A percentile compares a stretch with the other conserved stretches of the same genome.
Conservation (phyloP, 2,113 vertebrate species). For the Bubalus kerabau region DNA sequence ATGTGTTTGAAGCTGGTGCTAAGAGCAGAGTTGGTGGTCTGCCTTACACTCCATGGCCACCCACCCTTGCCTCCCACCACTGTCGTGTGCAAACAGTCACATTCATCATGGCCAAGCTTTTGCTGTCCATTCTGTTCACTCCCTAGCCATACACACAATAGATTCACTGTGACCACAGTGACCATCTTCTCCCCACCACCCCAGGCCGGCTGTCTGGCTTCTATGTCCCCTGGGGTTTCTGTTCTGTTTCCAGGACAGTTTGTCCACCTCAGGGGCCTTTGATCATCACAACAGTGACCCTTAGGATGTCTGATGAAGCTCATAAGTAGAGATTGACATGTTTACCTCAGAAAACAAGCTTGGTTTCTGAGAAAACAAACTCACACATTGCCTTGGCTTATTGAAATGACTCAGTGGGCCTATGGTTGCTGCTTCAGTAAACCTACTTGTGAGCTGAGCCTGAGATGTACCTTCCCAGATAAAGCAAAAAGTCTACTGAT, state of each 20-base stretch:
- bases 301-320: background rate
- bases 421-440: background rate
- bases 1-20: background rate
- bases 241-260: background rate
- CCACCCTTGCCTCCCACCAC: background rate
- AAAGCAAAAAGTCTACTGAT: background rate
- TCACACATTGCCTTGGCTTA: background rate
- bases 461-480: background rate
- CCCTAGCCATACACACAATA: background rate
- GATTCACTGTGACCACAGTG: background rate
- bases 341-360: background rate
- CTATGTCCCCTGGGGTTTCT: background rate
- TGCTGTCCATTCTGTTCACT: background rate
- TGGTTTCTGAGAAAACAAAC: background rate
- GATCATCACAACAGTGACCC: background rate
- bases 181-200: background rate
- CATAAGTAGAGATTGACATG: background rate
- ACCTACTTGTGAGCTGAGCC: background rate
- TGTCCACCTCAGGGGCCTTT: background rate
- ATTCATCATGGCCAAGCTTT: background rate
- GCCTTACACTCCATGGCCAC: background rate
- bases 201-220: background rate
- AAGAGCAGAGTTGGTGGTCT: background rate
- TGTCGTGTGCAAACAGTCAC: background rate
- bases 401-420: background rate